These are phyloP conservation scores for Drosophila putrida DNA, from an alignment of 2,888 invertebrate genomes.

Conservation along the genomic window DNA sequence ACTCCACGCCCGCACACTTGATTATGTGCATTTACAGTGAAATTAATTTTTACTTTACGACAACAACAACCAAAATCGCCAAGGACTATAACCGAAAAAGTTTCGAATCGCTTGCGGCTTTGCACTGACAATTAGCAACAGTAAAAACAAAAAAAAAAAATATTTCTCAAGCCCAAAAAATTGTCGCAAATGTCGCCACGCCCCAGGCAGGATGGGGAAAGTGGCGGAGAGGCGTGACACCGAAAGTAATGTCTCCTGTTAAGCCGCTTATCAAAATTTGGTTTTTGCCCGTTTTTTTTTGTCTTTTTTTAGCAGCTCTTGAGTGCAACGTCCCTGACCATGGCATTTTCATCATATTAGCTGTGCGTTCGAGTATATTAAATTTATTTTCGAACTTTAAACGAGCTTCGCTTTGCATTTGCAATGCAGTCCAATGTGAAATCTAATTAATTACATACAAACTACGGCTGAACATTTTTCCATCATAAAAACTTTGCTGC, in stretches of 20 bases:
- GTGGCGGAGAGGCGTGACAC: not conserved
- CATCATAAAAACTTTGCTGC: slow-evolving; percentile 15
- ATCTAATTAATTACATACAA: slow-evolving; percentile 55
- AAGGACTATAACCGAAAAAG: slow-evolving; percentile 46
- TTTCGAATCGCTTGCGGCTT: slow-evolving; percentile 66
- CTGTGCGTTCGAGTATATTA: slow-evolving; percentile 64
- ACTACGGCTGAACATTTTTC: not conserved
- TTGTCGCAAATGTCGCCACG: slow-evolving; percentile 46
- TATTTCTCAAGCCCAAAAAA: slow-evolving; percentile 29
- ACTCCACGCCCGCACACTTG: slow-evolving; percentile 54
- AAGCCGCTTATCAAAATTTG: slow-evolving; percentile 73
- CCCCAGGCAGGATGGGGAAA: not conserved
- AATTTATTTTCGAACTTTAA: slow-evolving; percentile 73
- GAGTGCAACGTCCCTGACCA: not conserved
- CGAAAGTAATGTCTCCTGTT: slow-evolving; percentile 19
- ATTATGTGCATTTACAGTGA: slow-evolving; percentile 79
- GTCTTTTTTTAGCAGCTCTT: slow-evolving; percentile 3
- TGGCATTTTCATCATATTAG: slow-evolving; percentile 50
- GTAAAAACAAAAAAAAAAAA: slow-evolving; percentile 50
- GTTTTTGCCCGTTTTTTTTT: slow-evolving; percentile 34
- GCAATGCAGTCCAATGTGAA: slow-evolving; percentile 24
- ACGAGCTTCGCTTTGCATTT: slow-evolving; percentile 56
- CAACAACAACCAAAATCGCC: slow-evolving; percentile 16
- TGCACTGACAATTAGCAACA: slow-evolving; percentile 72
- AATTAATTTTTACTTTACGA: slow-evolving; percentile 78